A percentile compares a stretch with the other conserved stretches of the same genome.
These are phyloP conservation scores for Theonella swinhoei DNA, from an alignment of 37 sponge, comb jelly and placozoan species.

Conservation along the genomic window DNA sequence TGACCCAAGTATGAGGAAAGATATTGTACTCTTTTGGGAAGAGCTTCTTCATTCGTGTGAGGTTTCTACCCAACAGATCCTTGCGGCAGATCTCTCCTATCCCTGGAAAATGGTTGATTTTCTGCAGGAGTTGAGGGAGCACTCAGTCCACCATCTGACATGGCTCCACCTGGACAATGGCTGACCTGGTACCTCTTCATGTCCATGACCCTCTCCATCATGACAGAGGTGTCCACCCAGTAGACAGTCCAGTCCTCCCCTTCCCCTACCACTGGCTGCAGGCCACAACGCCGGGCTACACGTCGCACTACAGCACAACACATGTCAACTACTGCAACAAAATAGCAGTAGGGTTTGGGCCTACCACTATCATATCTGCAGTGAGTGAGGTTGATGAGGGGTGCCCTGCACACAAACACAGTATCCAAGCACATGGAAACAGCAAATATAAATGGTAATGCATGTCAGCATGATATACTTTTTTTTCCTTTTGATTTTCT, in stretches of 20 bases:
- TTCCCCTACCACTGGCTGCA: constrained; percentile 78
- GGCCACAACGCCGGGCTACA: constrained; percentile 80
- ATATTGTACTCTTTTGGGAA: constrained; percentile 97
- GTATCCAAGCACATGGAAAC: background rate
- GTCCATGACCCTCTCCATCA: constrained; percentile 83
- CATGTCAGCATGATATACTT: background rate
- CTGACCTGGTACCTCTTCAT: constrained; percentile 95
- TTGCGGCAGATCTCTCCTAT: constrained; percentile 99
- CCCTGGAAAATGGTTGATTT: constrained; percentile 99
- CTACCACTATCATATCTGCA: constrained; percentile 98
- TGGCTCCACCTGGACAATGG: background rate
- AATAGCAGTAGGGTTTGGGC: background rate
- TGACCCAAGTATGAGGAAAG: constrained; percentile 93
- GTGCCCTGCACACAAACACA: background rate
- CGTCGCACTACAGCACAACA: constrained; percentile 73
- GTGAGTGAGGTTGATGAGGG: constrained; percentile 63
- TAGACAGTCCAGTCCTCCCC: constrained; percentile 87
- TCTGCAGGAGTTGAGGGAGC: constrained; percentile 74
- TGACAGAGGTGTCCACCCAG: constrained; percentile 93
- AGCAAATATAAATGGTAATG: too few relatives aligned
- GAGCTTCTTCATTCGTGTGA: constrained; percentile 91
- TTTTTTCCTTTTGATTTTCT: background rate
- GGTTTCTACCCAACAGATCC: constrained; percentile 93
- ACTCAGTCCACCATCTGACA: background rate
- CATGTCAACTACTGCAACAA: background rate